Conservation (phyloP, 1,140 invertebrate genomes). For the Dryas iulia region DNA sequence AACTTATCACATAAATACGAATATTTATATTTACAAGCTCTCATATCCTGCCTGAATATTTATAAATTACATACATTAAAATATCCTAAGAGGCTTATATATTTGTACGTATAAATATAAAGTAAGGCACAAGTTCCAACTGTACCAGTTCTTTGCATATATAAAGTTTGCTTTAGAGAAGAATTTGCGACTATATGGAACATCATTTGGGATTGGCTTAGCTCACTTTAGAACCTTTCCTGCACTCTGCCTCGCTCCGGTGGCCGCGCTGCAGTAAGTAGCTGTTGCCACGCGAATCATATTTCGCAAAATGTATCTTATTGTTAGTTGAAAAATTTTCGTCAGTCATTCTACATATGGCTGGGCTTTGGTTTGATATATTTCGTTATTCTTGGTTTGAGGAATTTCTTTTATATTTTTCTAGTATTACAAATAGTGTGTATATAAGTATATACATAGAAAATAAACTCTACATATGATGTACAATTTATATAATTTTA, state of each 20-base stretch:
- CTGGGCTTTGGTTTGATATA: not conserved
- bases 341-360: not conserved
- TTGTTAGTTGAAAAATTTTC: not conserved
- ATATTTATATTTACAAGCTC: too few species aligned
- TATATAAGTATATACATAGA: not conserved
- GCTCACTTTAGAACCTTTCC: constrained; percentile 50
- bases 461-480: too few species aligned
- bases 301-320: constrained; percentile 13
- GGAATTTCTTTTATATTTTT: not conserved
- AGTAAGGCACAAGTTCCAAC: constrained; percentile 8
- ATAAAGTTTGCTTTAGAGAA: constrained; percentile 32
- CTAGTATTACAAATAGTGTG: not conserved
- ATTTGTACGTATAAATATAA: constrained; percentile 8
- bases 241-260: constrained; percentile 43
- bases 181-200: constrained; percentile 40
- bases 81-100: too few species aligned
- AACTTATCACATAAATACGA: too few species aligned
- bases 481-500: too few species aligned
- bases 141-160: constrained; percentile 22
- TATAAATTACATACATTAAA: too few species aligned
- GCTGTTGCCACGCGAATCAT: constrained; percentile 19
- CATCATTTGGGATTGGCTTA: constrained; percentile 57
- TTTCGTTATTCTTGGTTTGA: not conserved
- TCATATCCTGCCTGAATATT: too few species aligned
- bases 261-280: constrained; percentile 37